phyloP scores from a whole-genome alignment of 53 echinoderm and acorn worm genomes.

The Echinometra lucunter region DNA sequence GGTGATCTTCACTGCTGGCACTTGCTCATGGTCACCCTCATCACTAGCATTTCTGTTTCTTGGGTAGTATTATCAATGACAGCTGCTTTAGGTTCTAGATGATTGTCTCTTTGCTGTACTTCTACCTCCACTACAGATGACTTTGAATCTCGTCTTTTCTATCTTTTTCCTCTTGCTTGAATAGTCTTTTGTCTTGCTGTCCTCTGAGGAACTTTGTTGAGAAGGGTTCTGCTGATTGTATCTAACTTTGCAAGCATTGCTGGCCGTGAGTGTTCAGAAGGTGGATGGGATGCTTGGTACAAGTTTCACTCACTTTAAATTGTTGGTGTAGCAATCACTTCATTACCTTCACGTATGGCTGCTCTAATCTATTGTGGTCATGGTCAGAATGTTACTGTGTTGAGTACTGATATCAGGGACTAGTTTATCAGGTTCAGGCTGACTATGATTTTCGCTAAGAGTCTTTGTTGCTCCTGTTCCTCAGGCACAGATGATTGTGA shows the following conservation, averaged over 20 bases:
- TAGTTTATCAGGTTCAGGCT: not conserved
- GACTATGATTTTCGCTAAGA: not conserved
- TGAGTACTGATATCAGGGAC: not conserved
- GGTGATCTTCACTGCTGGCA: not conserved
- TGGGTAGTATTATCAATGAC: not conserved
- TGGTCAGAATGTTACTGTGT: not conserved
- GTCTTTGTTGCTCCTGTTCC: not conserved
- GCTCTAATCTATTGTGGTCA: no score
- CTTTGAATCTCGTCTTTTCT: not conserved
- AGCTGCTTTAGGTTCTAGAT: not conserved
- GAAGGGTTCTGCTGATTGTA: not conserved
- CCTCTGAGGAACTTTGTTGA: not conserved
- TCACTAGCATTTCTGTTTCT: not conserved
- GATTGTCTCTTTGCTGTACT: not conserved
- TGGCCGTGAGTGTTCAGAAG: not conserved
- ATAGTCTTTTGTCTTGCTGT: not conserved
- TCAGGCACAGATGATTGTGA: not conserved
- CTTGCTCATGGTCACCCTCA: not conserved
- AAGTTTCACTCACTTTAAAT: conserved; percentile 3
- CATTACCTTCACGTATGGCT: not conserved
- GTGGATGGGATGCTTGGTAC: not conserved
- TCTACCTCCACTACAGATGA: not conserved
- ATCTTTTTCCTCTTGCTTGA: not conserved
- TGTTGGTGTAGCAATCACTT: not conserved
- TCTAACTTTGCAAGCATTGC: not conserved